These are phyloP conservation scores for Idris sp. DNA, from an alignment of 1,140 invertebrate genomes.

Conservation along the genomic window DNA sequence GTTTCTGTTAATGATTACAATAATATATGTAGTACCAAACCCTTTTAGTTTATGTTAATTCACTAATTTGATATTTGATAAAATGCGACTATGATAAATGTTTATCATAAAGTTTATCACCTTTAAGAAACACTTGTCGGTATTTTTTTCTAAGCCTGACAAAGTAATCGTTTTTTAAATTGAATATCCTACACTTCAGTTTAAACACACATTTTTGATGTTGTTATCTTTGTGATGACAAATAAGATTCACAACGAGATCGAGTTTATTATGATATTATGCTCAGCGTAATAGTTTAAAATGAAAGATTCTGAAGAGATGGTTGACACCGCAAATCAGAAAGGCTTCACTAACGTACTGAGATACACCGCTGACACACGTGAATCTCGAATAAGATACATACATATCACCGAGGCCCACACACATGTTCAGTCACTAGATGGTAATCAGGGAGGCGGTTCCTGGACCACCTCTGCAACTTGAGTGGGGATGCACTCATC, in stretches of 20 bases:
- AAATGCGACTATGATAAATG: too few relatives aligned
- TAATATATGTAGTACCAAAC: too few relatives aligned
- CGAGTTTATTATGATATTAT: conserved; percentile 15
- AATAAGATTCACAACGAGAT: conserved; percentile 16
- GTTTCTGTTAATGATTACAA: too few relatives aligned
- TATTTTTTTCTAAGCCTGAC: too few relatives aligned
- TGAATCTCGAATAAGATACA: conserved; percentile 67
- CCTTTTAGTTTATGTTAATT: too few relatives aligned
- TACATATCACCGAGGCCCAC: conserved; percentile 54
- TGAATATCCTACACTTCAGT: too few relatives aligned
- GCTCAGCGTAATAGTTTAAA: conserved; percentile 6
- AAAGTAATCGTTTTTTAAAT: too few relatives aligned
- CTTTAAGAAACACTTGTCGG: too few relatives aligned
- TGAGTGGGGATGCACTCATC: conserved; percentile 64
- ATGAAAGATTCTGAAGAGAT: conserved; percentile 36
- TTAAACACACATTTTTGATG: too few relatives aligned
- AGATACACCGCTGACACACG: conserved; percentile 66
- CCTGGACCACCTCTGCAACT: conserved; percentile 72
- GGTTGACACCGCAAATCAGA: conserved; percentile 60
- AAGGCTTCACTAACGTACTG: conserved; percentile 65
- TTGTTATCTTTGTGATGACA: too few relatives aligned
- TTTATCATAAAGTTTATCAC: too few relatives aligned
- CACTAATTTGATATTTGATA: too few relatives aligned
- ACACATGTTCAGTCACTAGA: conserved; percentile 64
- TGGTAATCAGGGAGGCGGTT: conserved; percentile 71